Base-by-base conservation (phyloP, 2,797 vertebrate genomes). In the Uromys caudimaculatus region DNA sequence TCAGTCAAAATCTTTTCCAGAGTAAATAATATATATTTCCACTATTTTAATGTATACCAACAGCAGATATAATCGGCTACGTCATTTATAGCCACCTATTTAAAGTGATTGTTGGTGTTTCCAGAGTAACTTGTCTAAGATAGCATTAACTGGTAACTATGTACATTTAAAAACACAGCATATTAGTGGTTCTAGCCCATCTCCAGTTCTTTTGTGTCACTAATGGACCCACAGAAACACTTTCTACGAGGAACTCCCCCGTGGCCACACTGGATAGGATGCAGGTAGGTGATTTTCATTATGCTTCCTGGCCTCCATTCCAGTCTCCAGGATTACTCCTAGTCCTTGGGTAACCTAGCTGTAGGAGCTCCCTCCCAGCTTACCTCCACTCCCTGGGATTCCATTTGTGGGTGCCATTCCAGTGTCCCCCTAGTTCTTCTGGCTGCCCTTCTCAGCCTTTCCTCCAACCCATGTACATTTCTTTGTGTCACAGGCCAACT, bases 61-160 rank as follows among this genome's bases (percentile, higher is more conserved):
- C 19, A 81, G 69, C 82, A 88, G 41, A 8, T 21, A 52, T 89
- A 62, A 35, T 87, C 1, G 44, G 7, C 79, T 96, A 94, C 94
- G 21, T 95, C 13, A 73, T 93, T 54, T 97, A 35, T 50, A 95
- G 44, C 38, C 92, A 4, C n/a, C 3, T 89, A 50, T 95, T 92
- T 94, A 90, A 90, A 93, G 54, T n/a, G 86, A 3, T 35, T 89
- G 6, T 69, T 41, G 87, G 10, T 73, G 21, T 85, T 82, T 95
- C 32, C 78, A 91, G 91, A 44, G 93, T 83, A 76, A 67, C 60
- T 92, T 94, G 9, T 90, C 82, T 91, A 58, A 96, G 75, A 32
- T 88, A 6, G 0, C 69, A 73, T 88, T 95, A 86, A 60, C 85
- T 90, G 78, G 47, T 94, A 69, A 93, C 81, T 62, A 52, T n/a